Base-by-base conservation (phyloP, 2,888 invertebrate genomes). In the Nebria brevicollis region DNA sequence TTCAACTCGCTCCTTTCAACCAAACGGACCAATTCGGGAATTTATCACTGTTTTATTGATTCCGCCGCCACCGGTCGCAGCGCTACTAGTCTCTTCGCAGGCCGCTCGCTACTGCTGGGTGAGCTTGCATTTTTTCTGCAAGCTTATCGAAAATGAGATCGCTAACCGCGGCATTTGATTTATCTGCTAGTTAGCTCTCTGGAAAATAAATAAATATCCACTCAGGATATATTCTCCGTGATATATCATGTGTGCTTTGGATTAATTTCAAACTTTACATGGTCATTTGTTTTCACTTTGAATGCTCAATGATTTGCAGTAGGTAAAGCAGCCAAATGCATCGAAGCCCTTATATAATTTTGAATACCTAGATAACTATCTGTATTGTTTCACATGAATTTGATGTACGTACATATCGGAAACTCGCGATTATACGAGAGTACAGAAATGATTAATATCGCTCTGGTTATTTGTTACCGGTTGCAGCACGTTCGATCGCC, bases 41-140 rank as follows among this genome's bases (percentile, higher is more conserved):
- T 79, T 79, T 79, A 79, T 79, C 79, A 79, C 79, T 68, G 79
- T 79, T 79, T 79, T 79, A 79, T 79, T 79, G 79, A 79, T 79
- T 79, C 79, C 79, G 79, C 77, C 15, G 26, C 34, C 72, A 72
- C 72, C 77, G 70, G 15, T 42, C 26, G 34, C 72, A 72, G 64
- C 66, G 73, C 70, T 34, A 70, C 70, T 70, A 70, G 73, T 66
- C 64, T 72, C 73, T 54, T 72, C 72, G 4, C 72, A n/a, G 65
- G 20, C 72, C n/a, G 34, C 72, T 42, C 13, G 20, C 26, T 42
- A 15, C 42, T 15, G 73, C n/a, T 41, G 15, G 15, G 73, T 78
- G 72, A 78, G 73, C 73, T 78, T 78, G 78, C 72, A 78, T 78
- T 78, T 78, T 76, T 78, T 78, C 70, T 78, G 72, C 78, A 78